A percentile compares a stretch with the other conserved stretches of the same genome.
These are phyloP conservation scores for Capitella teleta DNA, from an alignment of 1,140 invertebrate genomes.

Conservation along the genomic window DNA sequence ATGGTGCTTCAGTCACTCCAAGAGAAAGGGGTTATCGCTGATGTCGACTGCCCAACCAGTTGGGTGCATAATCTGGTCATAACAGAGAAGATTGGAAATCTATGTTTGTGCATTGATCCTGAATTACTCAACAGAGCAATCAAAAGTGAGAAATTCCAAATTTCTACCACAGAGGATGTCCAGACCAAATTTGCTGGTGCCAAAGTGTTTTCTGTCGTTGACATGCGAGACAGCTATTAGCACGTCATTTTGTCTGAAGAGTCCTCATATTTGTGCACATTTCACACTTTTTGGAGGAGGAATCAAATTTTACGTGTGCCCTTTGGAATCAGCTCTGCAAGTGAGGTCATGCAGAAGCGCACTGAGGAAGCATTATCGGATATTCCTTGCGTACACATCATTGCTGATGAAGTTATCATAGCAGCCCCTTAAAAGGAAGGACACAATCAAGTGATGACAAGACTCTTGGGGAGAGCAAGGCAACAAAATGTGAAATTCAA, in stretches of 20 bases:
- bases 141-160: too few species aligned
- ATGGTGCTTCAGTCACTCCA: too few species aligned
- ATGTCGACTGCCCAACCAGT: too few species aligned
- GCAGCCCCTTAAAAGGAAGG: not conserved
- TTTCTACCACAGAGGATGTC: too few species aligned
- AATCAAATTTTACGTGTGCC: slow-evolving; percentile 3
- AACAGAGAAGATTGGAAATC: too few species aligned
- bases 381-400: slow-evolving; percentile 1
- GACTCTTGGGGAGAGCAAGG: slow-evolving; percentile 27
- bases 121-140: too few species aligned
- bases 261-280: slow-evolving; percentile 6
- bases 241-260: slow-evolving; percentile 6
- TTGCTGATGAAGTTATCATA: slow-evolving; percentile 9
- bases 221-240: too few species aligned
- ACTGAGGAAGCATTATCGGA: slow-evolving; percentile 1
- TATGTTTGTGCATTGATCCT: too few species aligned
- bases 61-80: too few species aligned
- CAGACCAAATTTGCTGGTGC: too few species aligned
- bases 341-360: slow-evolving; percentile 5
- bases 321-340: slow-evolving; percentile 7
- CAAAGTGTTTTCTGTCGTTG: too few species aligned
- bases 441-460: slow-evolving; percentile 1
- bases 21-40: too few species aligned
- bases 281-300: slow-evolving; percentile 1
- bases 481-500: slow-evolving; percentile 35